Base-by-base conservation (phyloP, 2,113 vertebrate species). In the Microtus richardsoni region DNA sequence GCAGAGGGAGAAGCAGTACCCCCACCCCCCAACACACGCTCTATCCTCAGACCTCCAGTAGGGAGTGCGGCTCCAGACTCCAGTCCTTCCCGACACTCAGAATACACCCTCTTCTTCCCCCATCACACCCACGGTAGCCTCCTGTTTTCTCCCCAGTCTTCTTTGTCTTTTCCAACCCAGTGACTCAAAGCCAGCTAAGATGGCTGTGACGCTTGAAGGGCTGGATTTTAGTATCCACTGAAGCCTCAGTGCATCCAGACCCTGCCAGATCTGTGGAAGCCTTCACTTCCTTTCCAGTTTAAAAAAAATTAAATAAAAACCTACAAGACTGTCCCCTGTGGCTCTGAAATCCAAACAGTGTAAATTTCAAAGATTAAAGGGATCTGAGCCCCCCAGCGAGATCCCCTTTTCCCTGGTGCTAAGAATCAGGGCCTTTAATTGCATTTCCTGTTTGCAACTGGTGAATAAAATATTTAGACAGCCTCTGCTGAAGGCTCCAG, bases 391-490 rank as follows among this genome's bases (percentile, higher is more conserved):
- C 78, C 66, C n/a, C 39, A 21, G 68, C 0, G 26, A 33, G 84
- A 39, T 6, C 30, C n/a, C 13, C 36, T 66, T 33, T 71, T 80
- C 73, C 86, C 87, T 6, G 26, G 66, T 19, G 92, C 89, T 44
- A 16, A 75, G 30, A 1, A 44, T 41, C 62, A 16, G 2, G 58
- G 95, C 91, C 73, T 82, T 85, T 88, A 83, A 88, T 73, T 62
- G 49, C 80, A 39, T n/a, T 66, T 95, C 88, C 96, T 36, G 62
- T 82, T 41, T 39, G 96, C 85, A 86, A 77, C 60, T 3, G 39
- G 89, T 17, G 0, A 75, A 88, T 95, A 49, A 91, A 92, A 95
- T 71, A 89, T 94, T 95, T 83, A 96, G 93, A 58, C 49, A 83
- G 47, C 28, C 22, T 7, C 21, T 2, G n/a, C 92, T 4, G 28